These are phyloP conservation scores for Rugalucina vietnamica DNA, from an alignment of 2,888 invertebrate species.

Conservation along the genomic window DNA sequence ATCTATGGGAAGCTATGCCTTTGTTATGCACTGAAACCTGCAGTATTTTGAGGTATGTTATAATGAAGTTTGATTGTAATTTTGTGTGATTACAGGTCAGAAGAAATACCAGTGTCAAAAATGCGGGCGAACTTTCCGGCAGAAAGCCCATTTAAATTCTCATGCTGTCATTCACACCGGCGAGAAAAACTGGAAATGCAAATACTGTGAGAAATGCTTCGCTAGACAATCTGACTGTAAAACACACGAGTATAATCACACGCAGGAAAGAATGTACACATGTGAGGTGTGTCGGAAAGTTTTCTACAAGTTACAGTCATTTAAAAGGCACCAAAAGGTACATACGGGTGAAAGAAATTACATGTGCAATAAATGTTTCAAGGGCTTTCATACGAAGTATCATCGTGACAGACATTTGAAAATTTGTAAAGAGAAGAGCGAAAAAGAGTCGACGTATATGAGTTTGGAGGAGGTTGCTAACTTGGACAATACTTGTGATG, in stretches of 20 bases:
- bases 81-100: conserved; percentile 67
- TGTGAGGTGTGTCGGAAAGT: conserved; percentile 75
- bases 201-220: conserved; percentile 76
- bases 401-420: conserved; percentile 75
- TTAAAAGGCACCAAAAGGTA: conserved; percentile 76
- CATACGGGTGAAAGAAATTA: conserved; percentile 76
- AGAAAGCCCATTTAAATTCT: conserved; percentile 79
- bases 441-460: conserved; percentile 57
- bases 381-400: conserved; percentile 75
- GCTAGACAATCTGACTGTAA: conserved; percentile 74
- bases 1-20: too few relatives aligned
- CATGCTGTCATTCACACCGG: conserved; percentile 78
- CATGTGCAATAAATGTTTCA: conserved; percentile 72
- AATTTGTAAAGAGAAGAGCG: conserved; percentile 70
- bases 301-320: conserved; percentile 77
- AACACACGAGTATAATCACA: conserved; percentile 78
- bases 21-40: too few relatives aligned
- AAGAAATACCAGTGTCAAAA: conserved; percentile 73
- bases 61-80: too few relatives aligned
- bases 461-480: conserved; percentile 58
- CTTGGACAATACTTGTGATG: conserved; percentile 55
- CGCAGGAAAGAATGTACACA: conserved; percentile 70
- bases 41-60: too few relatives aligned
- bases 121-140: conserved; percentile 76
- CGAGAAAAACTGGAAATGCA: conserved; percentile 74